phyloP scores from a whole-genome alignment of 2,113 vertebrate genomes.

The Silurus glanis region DNA sequence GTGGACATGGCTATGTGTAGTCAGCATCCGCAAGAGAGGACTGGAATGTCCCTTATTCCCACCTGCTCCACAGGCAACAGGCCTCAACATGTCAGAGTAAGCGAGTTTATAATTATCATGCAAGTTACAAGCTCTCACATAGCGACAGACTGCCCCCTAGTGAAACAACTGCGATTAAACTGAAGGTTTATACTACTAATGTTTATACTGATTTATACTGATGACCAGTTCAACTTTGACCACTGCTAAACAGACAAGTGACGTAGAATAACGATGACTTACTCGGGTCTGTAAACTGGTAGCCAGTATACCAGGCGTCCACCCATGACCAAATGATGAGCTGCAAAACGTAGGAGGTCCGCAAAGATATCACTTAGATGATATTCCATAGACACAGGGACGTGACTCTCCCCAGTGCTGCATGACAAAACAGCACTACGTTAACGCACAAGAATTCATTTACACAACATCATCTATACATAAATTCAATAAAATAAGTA shows the following conservation, averaged over 20 bases:
- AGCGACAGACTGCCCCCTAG: slow-evolving; percentile 63
- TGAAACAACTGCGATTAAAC: slow-evolving; percentile 40
- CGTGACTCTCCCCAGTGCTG: slow-evolving; percentile 83
- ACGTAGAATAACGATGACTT: slow-evolving; percentile 62
- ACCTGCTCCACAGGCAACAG: slow-evolving; percentile 48
- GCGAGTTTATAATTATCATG: not conserved
- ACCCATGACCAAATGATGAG: slow-evolving; percentile 83
- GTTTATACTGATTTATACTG: no score
- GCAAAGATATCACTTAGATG: slow-evolving; percentile 95
- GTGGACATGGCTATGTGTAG: slow-evolving; percentile 40
- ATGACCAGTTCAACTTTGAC: not conserved
- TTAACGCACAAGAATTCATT: not conserved
- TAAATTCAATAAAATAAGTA: not conserved
- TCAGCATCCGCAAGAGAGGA: slow-evolving; percentile 25
- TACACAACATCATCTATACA: not conserved
- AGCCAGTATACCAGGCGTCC: slow-evolving; percentile 96
- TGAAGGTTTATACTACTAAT: not conserved
- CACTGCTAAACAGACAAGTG: not conserved
- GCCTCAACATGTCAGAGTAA: slow-evolving; percentile 33
- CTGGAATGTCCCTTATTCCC: slow-evolving; percentile 42
- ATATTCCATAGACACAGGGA: slow-evolving; percentile 87
- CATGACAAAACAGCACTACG: slow-evolving; percentile 6
- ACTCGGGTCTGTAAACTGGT: slow-evolving; percentile 93
- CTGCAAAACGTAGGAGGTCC: slow-evolving; percentile 90
- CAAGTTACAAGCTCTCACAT: not conserved